Conservation (phyloP, 2,113 vertebrate genomes). For the Orycteropus afer region DNA sequence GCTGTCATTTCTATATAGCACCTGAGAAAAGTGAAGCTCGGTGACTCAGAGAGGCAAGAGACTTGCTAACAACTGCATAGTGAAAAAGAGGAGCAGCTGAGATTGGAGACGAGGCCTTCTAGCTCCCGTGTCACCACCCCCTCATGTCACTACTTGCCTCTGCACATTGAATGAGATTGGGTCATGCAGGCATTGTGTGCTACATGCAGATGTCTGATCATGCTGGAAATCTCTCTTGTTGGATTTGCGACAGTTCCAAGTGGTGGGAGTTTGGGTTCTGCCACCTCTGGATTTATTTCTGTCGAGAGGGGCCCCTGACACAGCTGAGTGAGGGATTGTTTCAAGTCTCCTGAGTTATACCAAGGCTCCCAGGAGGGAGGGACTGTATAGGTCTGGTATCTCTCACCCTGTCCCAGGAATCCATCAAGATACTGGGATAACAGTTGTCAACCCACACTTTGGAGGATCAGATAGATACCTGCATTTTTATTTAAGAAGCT, state of each 20-base stretch:
- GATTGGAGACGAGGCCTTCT: not conserved
- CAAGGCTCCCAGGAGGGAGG: not conserved
- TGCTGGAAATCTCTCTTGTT: not conserved
- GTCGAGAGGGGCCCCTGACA: not conserved
- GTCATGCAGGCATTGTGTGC: accelerated
- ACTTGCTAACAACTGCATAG: not conserved
- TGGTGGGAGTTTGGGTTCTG: not conserved
- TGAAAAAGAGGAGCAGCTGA: not conserved
- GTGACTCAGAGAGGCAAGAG: not conserved
- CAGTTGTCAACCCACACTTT: not conserved
- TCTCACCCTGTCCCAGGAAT: constrained; percentile 21
- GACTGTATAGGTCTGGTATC: not conserved
- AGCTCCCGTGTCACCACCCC: not conserved
- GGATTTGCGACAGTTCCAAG: not conserved
- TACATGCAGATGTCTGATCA: not conserved
- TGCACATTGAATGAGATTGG: not conserved
- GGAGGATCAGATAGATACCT: not conserved
- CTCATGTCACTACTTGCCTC: not conserved
- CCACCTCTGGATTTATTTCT: not conserved
- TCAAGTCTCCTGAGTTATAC: not conserved
- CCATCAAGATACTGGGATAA: constrained; percentile 16
- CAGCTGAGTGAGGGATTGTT: not conserved
- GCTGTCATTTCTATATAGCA: not conserved
- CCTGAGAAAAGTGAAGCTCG: not conserved
- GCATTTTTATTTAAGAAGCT: not conserved